Conservation (phyloP, 1,140 invertebrate genomes). For the Diorhabda elongata region DNA sequence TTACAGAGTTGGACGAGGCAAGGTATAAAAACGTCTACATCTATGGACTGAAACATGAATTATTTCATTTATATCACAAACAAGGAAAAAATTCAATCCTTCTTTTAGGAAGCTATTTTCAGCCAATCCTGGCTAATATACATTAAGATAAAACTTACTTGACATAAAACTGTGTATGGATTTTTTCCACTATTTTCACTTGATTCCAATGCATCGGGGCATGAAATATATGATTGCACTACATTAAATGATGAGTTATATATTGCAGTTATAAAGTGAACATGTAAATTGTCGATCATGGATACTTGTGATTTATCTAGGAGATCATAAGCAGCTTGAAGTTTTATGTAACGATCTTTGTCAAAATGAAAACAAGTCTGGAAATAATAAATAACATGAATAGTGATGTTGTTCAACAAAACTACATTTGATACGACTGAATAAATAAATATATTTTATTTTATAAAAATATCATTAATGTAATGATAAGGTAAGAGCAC, state of each 20-base stretch:
- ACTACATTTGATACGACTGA: no score
- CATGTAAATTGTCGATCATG: conserved; percentile 90
- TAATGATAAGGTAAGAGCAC: no score
- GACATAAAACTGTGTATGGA: conserved; percentile 76
- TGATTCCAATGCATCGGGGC: conserved; percentile 30
- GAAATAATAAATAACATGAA: conserved; percentile 23
- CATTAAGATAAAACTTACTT: conserved; percentile 44
- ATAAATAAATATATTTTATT: no score
- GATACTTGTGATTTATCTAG: conserved; percentile 78
- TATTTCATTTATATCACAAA: conserved; percentile 15
- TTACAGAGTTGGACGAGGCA: conserved; percentile 80
- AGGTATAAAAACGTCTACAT: conserved; percentile 72
- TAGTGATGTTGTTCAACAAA: no score
- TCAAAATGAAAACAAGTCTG: conserved; percentile 71
- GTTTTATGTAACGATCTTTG: conserved; percentile 65
- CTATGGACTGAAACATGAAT: conserved; percentile 56
- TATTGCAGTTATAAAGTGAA: conserved; percentile 92
- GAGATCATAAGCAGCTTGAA: conserved; percentile 81
- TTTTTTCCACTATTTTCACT: conserved; percentile 54
- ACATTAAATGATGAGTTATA: conserved; percentile 82
- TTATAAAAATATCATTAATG: no score
- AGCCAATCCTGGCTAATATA: neutral
- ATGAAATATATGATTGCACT: conserved; percentile 63
- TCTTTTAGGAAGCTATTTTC: neutral
- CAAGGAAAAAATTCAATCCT: neutral